Evolutionary conservation across 2,797 vertebrate species (phyloP).

Genomic region (Halcyon smyrnensis): DNA sequence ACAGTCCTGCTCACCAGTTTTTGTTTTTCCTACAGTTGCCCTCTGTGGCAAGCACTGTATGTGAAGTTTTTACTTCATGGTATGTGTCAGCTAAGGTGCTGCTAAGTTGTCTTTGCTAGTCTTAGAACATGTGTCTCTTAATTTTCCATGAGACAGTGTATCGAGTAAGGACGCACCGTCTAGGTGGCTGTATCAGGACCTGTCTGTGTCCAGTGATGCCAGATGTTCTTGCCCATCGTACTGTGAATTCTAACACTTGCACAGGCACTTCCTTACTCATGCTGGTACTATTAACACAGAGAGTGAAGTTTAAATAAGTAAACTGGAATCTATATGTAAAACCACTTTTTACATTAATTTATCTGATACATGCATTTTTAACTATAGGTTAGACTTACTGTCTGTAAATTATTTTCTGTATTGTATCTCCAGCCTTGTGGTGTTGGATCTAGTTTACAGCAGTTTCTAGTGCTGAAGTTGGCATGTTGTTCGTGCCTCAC

Average conservation of each 20-base stretch:
- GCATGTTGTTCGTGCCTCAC: neutral
- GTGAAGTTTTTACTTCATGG: neutral
- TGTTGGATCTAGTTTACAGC: neutral
- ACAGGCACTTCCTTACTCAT: neutral
- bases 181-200: neutral
- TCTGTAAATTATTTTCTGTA: neutral
- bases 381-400: neutral
- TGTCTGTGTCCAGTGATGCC: no score
- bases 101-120: neutral
- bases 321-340: neutral
- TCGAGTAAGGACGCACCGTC: neutral
- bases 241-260: neutral
- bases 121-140: neutral
- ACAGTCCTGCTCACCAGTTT: neutral
- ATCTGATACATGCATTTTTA: rapidly evolving
- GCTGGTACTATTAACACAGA: neutral
- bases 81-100: neutral
- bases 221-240: neutral
- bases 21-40: neutral
- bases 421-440: neutral
- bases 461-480: neutral
- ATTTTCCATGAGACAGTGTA: neutral
- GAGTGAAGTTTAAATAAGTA: neutral
- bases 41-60: neutral
- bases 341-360: neutral